Evolutionary conservation across 2,888 invertebrate species (phyloP).

Genomic region (Brenthis daphne): DNA sequence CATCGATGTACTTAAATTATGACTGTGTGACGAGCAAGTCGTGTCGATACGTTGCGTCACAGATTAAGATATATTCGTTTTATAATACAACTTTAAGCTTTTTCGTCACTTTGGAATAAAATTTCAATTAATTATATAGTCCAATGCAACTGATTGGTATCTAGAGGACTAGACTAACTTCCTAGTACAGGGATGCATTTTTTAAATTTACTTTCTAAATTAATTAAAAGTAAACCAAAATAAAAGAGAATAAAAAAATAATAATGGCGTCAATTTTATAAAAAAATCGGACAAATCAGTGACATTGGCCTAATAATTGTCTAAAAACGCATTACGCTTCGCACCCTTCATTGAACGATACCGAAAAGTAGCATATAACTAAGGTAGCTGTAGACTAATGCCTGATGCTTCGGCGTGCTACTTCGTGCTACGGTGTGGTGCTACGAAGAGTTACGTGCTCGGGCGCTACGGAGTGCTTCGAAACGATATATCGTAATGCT

Average conservation of each 20-base stretch:
- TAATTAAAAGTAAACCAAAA: conserved; percentile 22
- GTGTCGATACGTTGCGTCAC: conserved; percentile 16
- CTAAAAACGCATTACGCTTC: conserved; percentile 1
- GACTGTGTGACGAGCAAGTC: conserved; percentile 29
- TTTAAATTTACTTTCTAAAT: conserved; percentile 20
- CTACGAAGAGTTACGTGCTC: not conserved
- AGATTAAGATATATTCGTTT: conserved; percentile 12
- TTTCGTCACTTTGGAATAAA: conserved; percentile 34
- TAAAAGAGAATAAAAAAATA: too few species aligned
- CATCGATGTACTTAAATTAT: conserved; percentile 29
- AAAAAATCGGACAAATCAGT: conserved; percentile 16
- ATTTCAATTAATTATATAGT: conserved; percentile 7
- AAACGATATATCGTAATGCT: not conserved
- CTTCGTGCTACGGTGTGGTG: not conserved
- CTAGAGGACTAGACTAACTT: conserved; percentile 12
- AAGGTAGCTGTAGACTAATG: not conserved
- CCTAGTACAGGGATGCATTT: not conserved
- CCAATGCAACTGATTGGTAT: conserved; percentile 26
- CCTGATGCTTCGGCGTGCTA: not conserved
- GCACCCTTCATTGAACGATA: not conserved
- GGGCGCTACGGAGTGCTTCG: conserved; percentile 1
- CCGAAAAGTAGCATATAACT: not conserved
- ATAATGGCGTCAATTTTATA: too few species aligned
- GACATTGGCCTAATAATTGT: conserved; percentile 18
- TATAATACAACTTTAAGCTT: conserved; percentile 20